Evolutionary conservation across 2,113 vertebrate species (phyloP).

Genomic region (Corythornis vintsioides): DNA sequence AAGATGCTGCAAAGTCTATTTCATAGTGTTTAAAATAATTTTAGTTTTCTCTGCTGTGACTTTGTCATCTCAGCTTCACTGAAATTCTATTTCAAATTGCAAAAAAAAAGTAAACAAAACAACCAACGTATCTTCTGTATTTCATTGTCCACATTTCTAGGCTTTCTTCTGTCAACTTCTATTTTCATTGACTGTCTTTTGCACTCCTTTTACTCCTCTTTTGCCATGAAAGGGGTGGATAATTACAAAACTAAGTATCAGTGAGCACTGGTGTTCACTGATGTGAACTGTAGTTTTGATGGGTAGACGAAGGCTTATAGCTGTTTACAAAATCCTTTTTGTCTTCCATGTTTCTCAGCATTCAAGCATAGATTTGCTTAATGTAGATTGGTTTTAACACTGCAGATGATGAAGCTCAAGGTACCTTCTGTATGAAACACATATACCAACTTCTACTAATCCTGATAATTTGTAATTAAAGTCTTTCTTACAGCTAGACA

Average conservation of each 20-base stretch:
- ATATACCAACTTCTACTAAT: not conserved
- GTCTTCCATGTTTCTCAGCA: constrained; percentile 38
- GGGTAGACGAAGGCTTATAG: not conserved
- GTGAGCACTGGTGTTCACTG: not conserved
- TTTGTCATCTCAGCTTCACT: constrained; percentile 3
- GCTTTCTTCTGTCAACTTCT: not conserved
- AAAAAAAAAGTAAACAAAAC: not conserved
- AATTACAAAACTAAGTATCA: not conserved
- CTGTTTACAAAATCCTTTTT: constrained; percentile 40
- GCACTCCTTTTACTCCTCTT: not conserved
- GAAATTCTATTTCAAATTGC: constrained; percentile 18
- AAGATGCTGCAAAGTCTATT: not conserved
- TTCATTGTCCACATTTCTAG: not conserved
- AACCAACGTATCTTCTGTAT: not conserved
- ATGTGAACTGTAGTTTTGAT: not conserved
- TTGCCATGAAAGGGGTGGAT: not conserved
- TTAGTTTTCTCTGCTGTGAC: not conserved
- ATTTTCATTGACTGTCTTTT: not conserved
- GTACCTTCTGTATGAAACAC: not conserved
- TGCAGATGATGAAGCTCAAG: constrained; percentile 15
- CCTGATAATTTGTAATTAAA: not conserved
- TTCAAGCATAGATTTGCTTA: not conserved
- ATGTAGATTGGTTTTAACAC: constrained; percentile 44
- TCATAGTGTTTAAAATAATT: not conserved
- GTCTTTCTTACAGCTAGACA: not conserved